These are phyloP conservation scores for Oscarella lobularis DNA, from an alignment of 37 sponge, comb jelly and placozoan species.

Conservation along the genomic window DNA sequence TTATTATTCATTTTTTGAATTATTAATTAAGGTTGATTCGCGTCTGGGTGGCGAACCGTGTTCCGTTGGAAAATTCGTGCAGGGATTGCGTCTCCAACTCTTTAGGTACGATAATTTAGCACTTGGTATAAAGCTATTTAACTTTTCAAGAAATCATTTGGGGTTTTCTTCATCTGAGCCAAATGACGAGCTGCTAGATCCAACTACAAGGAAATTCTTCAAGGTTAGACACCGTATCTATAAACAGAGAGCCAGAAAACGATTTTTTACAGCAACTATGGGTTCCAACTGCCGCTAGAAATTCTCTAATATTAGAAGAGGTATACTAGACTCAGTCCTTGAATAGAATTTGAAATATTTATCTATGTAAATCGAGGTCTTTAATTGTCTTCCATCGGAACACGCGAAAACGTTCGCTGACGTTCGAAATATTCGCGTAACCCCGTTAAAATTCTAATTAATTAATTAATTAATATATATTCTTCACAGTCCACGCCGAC, in stretches of 20 bases:
- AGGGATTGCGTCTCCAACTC: slow-evolving; percentile 28
- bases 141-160: too few relatives aligned
- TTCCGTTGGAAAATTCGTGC: slow-evolving; percentile 40
- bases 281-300: too few relatives aligned
- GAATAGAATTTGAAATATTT: slow-evolving; percentile 14
- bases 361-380: neutral
- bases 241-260: too few relatives aligned
- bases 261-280: too few relatives aligned
- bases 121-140: too few relatives aligned
- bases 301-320: too few relatives aligned
- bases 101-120: slow-evolving; percentile 23
- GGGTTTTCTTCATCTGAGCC: too few relatives aligned
- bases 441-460: neutral
- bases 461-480: neutral
- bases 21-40: slow-evolving; percentile 5
- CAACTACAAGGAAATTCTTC: too few relatives aligned
- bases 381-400: slow-evolving; percentile 9
- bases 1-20: neutral
- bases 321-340: too few relatives aligned
- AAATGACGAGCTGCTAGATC: too few relatives aligned
- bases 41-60: slow-evolving; percentile 35
- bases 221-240: too few relatives aligned
- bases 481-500: slow-evolving; percentile 10
- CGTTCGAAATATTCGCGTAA: slow-evolving; percentile 17
- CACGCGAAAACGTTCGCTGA: slow-evolving; percentile 11